Base-by-base conservation (phyloP, 2,888 invertebrate genomes). In the Amphipyra berbera region DNA sequence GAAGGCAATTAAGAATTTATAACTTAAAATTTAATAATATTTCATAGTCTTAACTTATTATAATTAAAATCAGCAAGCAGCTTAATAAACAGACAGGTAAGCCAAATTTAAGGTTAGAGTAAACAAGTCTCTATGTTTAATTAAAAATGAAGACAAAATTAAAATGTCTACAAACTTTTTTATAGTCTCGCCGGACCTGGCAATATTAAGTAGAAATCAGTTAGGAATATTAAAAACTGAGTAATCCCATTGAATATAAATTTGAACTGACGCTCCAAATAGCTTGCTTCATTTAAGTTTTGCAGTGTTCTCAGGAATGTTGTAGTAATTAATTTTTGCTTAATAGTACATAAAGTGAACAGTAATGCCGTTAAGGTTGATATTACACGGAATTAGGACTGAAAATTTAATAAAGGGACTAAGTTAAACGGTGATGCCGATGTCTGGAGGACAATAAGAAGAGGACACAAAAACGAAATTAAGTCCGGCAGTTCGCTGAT, bases 61-160 rank as follows among this genome's bases (percentile, higher is more conserved):
- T 58, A 68, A 76, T 72, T 60, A 66, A 71, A 65, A 37, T 61
- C 46, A 48, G 42, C 57, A 45, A 67, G 49, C 55, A 55, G 57
- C 59, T 67, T 73, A 56, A 63, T 78, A 64, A 79, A 61, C 61
- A 63, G 67, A 71, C 59, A 62, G 53, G 59, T 68, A 68, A 69
- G 65, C 65, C 38, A 48, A 69, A 72, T 75, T 78, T 63, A 67
- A 42, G 56, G 61, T 62, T 60, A 61, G 33, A 37, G 63, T 38
- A 58, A 73, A 75, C 62, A 78, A 74, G 55, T 67, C 64, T 67
- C 64, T 62, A 68, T 68, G 59, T 73, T 81, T 81, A 76, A 81
- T 81, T 77, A 76, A 81, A 79, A 74, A 65, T 63, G 66, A 45
- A 68, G 68, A 72, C 67, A 56, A 61, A 56, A 71, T 71, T 71